A percentile compares a stretch with the other conserved stretches of the same genome.
phyloP scores from a whole-genome alignment of 2,888 invertebrate species.

The Eilema sororculum region DNA sequence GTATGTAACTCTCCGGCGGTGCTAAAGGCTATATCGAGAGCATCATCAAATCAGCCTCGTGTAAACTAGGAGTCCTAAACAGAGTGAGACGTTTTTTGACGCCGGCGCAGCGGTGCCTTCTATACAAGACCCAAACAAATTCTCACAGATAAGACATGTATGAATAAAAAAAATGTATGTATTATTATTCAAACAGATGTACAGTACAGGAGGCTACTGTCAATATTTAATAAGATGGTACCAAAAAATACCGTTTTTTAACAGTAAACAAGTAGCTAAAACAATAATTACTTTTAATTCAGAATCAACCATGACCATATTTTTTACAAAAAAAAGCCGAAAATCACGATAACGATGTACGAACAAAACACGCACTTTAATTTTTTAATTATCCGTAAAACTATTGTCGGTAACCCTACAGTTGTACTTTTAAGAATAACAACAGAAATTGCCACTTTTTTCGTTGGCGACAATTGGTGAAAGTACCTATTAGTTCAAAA shows the following conservation, averaged over 20 bases:
- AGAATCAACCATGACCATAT: conserved; percentile 28
- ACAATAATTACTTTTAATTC: conserved; percentile 28
- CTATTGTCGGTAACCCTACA: conserved; percentile 38
- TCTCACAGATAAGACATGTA: too few species aligned
- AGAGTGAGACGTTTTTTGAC: too few species aligned
- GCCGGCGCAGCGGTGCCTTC: too few species aligned
- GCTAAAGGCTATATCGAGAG: too few species aligned
- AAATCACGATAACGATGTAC: conserved; percentile 39
- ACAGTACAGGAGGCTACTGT: too few species aligned
- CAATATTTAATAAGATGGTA: not conserved
- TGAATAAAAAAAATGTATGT: too few species aligned
- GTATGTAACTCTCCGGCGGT: too few species aligned
- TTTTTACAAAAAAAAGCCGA: conserved; percentile 25
- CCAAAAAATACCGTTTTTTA: conserved; percentile 15
- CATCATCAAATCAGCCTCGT: too few species aligned
- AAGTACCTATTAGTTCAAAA: conserved; percentile 56
- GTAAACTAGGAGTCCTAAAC: too few species aligned
- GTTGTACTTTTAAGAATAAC: conserved; percentile 37
- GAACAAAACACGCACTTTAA: conserved; percentile 53
- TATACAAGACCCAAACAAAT: too few species aligned
- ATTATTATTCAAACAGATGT: too few species aligned
- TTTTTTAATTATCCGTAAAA: conserved; percentile 56
- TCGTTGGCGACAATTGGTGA: conserved; percentile 54
- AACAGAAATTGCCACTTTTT: conserved; percentile 48
- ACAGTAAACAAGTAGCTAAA: conserved; percentile 38